phyloP scores from a whole-genome alignment of 1,140 invertebrate species.

The Drosophila triauraria region DNA sequence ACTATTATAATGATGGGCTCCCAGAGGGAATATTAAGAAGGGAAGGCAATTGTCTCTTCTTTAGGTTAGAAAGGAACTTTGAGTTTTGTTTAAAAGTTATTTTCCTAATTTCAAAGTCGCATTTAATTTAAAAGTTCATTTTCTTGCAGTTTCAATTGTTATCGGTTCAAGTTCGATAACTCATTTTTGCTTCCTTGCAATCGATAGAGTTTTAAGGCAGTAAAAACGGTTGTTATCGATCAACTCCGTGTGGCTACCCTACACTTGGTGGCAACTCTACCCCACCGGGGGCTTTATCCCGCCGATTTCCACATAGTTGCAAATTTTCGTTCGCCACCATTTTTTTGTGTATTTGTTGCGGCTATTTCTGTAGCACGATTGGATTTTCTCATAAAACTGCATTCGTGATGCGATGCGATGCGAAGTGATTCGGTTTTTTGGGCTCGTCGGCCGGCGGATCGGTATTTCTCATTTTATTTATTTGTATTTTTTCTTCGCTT shows the following conservation, averaged over 20 bases:
- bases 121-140: not conserved
- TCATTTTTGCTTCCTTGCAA: not conserved
- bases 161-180: not conserved
- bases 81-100: not conserved
- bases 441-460: conserved; percentile 24
- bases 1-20: not conserved
- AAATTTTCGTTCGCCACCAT: not conserved
- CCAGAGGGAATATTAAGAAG: not conserved
- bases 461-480: conserved; percentile 25
- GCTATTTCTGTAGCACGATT: conserved; percentile 27
- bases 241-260: not conserved
- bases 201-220: too few relatives aligned
- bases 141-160: not conserved
- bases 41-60: too few relatives aligned
- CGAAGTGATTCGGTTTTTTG: conserved; percentile 41
- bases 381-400: conserved; percentile 52
- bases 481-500: conserved; percentile 49
- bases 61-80: not conserved
- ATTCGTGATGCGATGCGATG: conserved; percentile 44
- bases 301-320: conserved; percentile 15
- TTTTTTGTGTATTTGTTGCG: conserved; percentile 35
- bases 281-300: not conserved
- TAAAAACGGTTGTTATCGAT: not conserved
- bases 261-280: conserved; percentile 3
- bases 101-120: not conserved